phyloP scores from a whole-genome alignment of 2,888 invertebrate species.

The Drosophila borborema region DNA sequence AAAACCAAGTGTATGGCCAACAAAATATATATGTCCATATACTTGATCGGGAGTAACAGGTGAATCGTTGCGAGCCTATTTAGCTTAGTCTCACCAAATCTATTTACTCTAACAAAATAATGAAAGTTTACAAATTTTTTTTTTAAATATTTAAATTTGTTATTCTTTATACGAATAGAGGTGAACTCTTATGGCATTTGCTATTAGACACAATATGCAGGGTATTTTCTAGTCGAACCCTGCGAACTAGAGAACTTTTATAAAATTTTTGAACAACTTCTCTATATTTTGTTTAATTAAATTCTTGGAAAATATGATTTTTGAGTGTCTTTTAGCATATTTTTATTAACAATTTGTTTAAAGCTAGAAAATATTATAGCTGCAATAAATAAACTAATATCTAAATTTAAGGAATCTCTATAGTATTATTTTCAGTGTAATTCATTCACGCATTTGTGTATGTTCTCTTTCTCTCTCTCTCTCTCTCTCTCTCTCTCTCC shows the following conservation, averaged over 20 bases:
- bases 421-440: conserved; percentile 4
- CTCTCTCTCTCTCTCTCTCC: too few species aligned
- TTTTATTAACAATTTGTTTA: neutral
- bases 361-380: neutral
- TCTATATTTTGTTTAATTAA: neutral
- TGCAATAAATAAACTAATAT: neutral
- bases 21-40: neutral
- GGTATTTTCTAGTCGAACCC: neutral
- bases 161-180: too few species aligned
- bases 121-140: too few species aligned
- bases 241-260: neutral
- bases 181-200: neutral
- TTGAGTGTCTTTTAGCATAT: neutral
- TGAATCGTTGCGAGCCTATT: too few species aligned
- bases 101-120: too few species aligned
- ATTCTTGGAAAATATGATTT: neutral
- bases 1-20: neutral
- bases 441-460: neutral
- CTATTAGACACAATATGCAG: neutral
- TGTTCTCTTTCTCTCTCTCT: too few species aligned
- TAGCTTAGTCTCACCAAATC: too few species aligned
- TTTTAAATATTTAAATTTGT: too few species aligned
- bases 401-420: neutral
- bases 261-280: neutral
- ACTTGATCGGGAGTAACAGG: too few species aligned